phyloP scores from a whole-genome alignment of 2,888 invertebrate species.

The Erannis defoliaria region DNA sequence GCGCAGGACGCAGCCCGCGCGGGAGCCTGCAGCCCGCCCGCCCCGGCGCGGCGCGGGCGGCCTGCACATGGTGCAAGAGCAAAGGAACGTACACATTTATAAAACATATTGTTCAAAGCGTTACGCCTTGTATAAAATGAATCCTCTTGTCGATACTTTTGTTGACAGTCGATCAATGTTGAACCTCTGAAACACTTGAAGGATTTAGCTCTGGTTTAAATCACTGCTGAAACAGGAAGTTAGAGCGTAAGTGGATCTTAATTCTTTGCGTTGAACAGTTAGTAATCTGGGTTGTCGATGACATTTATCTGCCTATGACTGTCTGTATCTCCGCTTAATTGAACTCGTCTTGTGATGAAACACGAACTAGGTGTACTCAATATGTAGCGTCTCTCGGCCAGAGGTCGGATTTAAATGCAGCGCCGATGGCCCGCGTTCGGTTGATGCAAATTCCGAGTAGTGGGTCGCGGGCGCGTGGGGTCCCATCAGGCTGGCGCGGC shows the following conservation, averaged over 20 bases:
- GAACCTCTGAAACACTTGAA: too few relatives aligned
- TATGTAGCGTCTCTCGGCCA: not conserved
- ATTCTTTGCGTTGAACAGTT: too few relatives aligned
- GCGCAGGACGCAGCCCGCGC: constrained; percentile 56
- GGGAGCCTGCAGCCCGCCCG: not conserved
- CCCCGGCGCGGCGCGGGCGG: too few relatives aligned
- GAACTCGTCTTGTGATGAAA: not conserved
- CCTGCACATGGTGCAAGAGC: not conserved
- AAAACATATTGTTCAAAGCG: too few relatives aligned
- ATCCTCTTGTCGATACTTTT: too few relatives aligned
- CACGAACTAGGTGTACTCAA: not conserved
- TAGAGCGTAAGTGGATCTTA: too few relatives aligned
- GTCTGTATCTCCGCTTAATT: not conserved
- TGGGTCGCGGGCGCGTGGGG: not conserved
- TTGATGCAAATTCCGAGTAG: constrained; percentile 24
- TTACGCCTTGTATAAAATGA: too few relatives aligned
- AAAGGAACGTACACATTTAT: not conserved
- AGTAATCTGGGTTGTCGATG: too few relatives aligned
- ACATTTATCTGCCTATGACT: too few relatives aligned
- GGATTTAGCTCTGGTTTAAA: too few relatives aligned
- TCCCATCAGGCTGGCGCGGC: constrained; percentile 4
- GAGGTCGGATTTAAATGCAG: constrained; percentile 27
- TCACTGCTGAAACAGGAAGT: too few relatives aligned
- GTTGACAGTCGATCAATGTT: too few relatives aligned
- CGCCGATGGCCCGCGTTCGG: constrained; percentile 5